Percentiles rank a stretch among this genome's conserved stretches.
phyloP scores from a whole-genome alignment of 2,797 vertebrate genomes.

The Acestrorhynchus altus region DNA sequence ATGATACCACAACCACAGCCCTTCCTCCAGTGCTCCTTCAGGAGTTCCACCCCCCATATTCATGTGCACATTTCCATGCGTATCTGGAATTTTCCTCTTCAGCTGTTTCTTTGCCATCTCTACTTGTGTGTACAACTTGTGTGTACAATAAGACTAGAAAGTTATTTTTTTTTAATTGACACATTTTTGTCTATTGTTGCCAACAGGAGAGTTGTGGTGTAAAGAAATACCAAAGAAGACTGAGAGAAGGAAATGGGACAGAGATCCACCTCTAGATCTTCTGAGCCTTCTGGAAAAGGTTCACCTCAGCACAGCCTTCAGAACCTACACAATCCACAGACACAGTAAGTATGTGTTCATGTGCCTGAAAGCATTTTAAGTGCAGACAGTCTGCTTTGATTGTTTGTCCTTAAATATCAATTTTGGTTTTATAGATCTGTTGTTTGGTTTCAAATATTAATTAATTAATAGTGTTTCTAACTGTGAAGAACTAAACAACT shows the following conservation, averaged over 20 bases:
- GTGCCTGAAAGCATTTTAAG: neutral
- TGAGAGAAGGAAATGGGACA: conserved; percentile 83
- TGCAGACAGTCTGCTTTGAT: neutral
- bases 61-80: too few relatives aligned
- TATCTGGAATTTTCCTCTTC: too few relatives aligned
- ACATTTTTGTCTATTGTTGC: conserved; percentile 27
- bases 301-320: conserved; percentile 81
- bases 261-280: conserved; percentile 80
- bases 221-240: conserved; percentile 61
- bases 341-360: conserved; percentile 72
- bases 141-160: too few relatives aligned
- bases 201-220: conserved; percentile 16
- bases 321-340: conserved; percentile 86
- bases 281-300: conserved; percentile 84
- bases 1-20: too few relatives aligned
- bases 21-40: too few relatives aligned
- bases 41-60: too few relatives aligned
- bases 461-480: too few relatives aligned
- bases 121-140: too few relatives aligned
- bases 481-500: too few relatives aligned
- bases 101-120: too few relatives aligned
- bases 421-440: too few relatives aligned
- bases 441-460: too few relatives aligned
- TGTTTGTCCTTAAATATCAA: neutral
- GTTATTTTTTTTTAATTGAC: conserved; percentile 35